These are phyloP conservation scores for Brevimyrus niger DNA, from an alignment of 2,113 vertebrate genomes.

Conservation along the genomic window DNA sequence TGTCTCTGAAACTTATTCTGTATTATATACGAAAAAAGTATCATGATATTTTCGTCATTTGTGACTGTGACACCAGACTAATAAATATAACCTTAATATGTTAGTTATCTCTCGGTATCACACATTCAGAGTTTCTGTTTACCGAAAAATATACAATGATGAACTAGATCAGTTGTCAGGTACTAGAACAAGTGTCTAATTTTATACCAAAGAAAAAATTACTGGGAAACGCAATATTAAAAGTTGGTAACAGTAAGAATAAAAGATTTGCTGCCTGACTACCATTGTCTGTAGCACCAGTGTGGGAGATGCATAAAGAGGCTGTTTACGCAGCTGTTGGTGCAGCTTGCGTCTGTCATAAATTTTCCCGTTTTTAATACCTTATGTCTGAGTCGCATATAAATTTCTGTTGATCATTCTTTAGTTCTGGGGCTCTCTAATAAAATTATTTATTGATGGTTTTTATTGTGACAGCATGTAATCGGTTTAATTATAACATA, in stretches of 20 bases:
- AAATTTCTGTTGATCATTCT: neutral
- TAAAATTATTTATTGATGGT: neutral
- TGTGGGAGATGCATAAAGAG: neutral
- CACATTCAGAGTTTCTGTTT: neutral
- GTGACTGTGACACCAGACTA: neutral
- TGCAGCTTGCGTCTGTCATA: neutral
- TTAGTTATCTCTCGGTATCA: neutral
- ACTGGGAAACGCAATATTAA: neutral
- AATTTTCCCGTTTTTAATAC: neutral
- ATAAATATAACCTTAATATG: neutral
- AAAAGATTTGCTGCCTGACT: neutral
- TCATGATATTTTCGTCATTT: neutral
- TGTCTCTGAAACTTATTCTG: neutral
- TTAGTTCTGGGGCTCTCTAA: neutral
- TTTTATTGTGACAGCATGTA: neutral
- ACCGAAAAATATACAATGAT: neutral
- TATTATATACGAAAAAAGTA: neutral
- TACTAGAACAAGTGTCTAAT: neutral
- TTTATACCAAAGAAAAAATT: neutral
- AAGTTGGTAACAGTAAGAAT: neutral
- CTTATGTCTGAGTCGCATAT: neutral
- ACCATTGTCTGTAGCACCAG: neutral
- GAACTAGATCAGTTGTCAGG: neutral
- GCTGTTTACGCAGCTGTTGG: neutral
- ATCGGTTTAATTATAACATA: neutral